Evolutionary conservation across 2,797 vertebrate species (phyloP).

Genomic region (Lagorchestes hirsutus): DNA sequence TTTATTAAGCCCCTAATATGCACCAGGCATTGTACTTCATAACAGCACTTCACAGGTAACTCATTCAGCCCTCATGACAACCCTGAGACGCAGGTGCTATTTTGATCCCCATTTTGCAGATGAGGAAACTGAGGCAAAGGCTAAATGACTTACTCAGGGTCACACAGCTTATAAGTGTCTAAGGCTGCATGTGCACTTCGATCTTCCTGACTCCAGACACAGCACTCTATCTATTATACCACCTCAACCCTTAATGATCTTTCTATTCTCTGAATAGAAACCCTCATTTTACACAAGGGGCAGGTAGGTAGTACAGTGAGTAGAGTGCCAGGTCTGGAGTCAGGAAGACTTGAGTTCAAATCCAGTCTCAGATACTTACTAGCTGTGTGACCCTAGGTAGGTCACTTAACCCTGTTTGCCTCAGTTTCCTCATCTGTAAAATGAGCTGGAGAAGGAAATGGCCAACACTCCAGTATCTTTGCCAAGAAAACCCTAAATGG

Average conservation of each 20-base stretch:
- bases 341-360: background rate
- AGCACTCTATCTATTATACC: background rate
- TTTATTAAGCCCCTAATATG: background rate
- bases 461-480: background rate
- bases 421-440: background rate
- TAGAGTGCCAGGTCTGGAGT: background rate
- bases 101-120: background rate
- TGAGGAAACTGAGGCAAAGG: background rate
- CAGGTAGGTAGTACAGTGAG: background rate
- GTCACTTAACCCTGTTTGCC: background rate
- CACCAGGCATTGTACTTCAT: background rate
- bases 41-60: background rate
- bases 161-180: background rate
- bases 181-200: background rate
- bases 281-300: background rate
- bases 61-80: background rate
- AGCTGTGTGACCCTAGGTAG: background rate
- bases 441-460: background rate
- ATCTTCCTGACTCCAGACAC: background rate
- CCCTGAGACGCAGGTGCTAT: background rate
- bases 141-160: background rate
- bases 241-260: background rate
- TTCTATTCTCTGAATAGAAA: background rate
- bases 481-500: background rate
- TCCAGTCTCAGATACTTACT: background rate